Percentiles rank a stretch among this genome's conserved stretches.
phyloP scores from a whole-genome alignment of 2,113 vertebrate species.

The Zeus faber region DNA sequence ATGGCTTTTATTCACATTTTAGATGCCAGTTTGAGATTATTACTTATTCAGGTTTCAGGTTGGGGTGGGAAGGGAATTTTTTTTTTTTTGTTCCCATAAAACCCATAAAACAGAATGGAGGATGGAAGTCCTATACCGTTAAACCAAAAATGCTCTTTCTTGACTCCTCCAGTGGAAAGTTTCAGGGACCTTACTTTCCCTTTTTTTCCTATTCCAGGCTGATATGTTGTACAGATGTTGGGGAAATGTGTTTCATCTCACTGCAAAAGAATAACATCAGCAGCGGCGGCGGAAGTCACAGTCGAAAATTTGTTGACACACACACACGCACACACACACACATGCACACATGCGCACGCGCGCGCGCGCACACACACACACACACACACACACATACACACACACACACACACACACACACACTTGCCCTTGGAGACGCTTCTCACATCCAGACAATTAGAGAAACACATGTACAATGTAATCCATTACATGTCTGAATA shows the following conservation, averaged over 20 bases:
- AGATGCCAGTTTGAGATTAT: no score
- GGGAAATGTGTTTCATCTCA: constrained; percentile 56
- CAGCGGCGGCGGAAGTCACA: constrained; percentile 34
- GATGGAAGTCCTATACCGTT: constrained; percentile 34
- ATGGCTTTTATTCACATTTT: no score
- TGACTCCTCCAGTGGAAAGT: constrained; percentile 51
- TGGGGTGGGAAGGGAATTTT: no score
- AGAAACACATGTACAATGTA: constrained; percentile 22
- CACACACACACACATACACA: background rate
- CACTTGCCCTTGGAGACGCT: constrained; percentile 8
- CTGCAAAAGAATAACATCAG: constrained; percentile 65
- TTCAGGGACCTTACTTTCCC: constrained; percentile 31
- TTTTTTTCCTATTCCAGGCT: constrained; percentile 21
- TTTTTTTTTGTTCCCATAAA: constrained; percentile 22
- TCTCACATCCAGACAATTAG: constrained; percentile 24
- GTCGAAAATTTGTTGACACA: constrained; percentile 21
- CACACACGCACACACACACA: background rate
- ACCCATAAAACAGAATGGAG: constrained; percentile 11
- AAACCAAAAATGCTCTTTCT: no score
- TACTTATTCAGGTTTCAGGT: no score
- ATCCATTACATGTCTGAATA: constrained; percentile 13
- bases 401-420: background rate
- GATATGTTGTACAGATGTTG: constrained; percentile 72
- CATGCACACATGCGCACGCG: background rate
- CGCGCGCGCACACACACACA: background rate